Conservation (phyloP, 2,797 vertebrate genomes). For the Enteromius fasciolatus region DNA sequence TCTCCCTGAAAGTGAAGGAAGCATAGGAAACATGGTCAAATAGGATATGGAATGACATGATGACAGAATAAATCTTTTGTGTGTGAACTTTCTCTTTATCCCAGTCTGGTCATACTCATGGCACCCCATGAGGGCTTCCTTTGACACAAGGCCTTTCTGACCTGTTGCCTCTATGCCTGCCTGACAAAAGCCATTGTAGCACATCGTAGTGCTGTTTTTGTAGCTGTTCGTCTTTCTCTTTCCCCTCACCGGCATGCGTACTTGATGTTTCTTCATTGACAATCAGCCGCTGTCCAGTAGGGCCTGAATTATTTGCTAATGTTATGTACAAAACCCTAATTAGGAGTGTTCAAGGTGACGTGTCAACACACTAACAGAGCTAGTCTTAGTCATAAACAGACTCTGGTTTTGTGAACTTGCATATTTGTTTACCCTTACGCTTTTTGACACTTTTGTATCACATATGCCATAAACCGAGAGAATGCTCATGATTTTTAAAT, state of each 20-base stretch:
- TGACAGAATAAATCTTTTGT: background rate
- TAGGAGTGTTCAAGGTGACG: background rate
- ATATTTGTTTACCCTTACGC: background rate
- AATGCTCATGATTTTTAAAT: background rate
- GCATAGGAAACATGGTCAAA: no score
- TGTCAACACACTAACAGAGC: constrained; percentile 5
- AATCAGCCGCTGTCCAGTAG: constrained; percentile 48
- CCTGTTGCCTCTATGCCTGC: constrained; percentile 39
- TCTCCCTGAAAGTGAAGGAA: background rate
- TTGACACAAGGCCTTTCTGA: constrained; percentile 29
- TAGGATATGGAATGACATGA: background rate
- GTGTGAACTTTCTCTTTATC: constrained; percentile 9
- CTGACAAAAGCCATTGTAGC: constrained; percentile 51
- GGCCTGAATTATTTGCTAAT: constrained; percentile 34
- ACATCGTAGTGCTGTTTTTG: constrained; percentile 29
- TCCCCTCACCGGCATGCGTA: constrained; percentile 5
- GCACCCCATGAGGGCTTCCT: constrained; percentile 29
- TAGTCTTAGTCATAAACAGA: constrained; percentile 5
- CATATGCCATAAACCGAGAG: constrained; percentile 3
- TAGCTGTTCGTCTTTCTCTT: constrained; percentile 9
- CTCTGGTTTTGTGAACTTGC: constrained; percentile 9
- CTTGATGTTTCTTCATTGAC: constrained; percentile 43
- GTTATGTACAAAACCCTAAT: constrained; percentile 13
- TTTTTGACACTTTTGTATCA: constrained; percentile 38
- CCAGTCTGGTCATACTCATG: background rate